phyloP scores from a whole-genome alignment of 2,797 vertebrate genomes.

The Margarornis squamiger region DNA sequence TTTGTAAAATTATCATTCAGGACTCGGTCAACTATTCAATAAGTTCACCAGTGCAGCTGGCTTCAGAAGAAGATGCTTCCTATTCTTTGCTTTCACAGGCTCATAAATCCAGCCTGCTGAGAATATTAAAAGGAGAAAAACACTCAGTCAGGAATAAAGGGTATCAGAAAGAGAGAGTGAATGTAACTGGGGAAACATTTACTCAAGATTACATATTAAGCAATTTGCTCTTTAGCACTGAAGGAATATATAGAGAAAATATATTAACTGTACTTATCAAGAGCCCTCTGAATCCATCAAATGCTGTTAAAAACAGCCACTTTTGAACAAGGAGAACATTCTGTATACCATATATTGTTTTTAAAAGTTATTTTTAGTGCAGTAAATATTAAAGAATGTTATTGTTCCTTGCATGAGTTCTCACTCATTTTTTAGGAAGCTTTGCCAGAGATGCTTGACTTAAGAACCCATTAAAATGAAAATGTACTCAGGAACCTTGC shows the following conservation, averaged over 20 bases:
- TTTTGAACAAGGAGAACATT: slow-evolving; percentile 18
- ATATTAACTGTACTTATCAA: slow-evolving; percentile 22
- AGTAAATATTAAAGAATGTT: slow-evolving; percentile 63
- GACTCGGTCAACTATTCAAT: background rate
- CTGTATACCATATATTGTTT: background rate
- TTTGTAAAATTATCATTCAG: background rate
- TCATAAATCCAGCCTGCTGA: slow-evolving; percentile 54
- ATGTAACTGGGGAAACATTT: slow-evolving; percentile 41
- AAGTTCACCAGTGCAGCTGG: slow-evolving; percentile 28
- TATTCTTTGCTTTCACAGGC: slow-evolving; percentile 45
- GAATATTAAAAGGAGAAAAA: slow-evolving; percentile 51
- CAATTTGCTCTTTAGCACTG: slow-evolving; percentile 38
- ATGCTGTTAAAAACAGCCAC: background rate
- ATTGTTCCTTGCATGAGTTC: slow-evolving; percentile 51
- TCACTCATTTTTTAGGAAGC: slow-evolving; percentile 68
- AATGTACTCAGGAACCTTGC: slow-evolving; percentile 62
- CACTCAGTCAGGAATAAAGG: slow-evolving; percentile 37
- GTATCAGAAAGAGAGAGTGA: slow-evolving; percentile 32
- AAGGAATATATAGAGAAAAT: slow-evolving; percentile 24
- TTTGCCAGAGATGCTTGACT: slow-evolving; percentile 70
- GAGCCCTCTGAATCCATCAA: slow-evolving; percentile 22
- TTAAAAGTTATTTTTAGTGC: slow-evolving; percentile 40
- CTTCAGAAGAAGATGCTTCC: slow-evolving; percentile 40
- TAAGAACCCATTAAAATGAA: slow-evolving; percentile 76
- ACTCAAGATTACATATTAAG: slow-evolving; percentile 43